Base-by-base conservation (phyloP, 1,140 invertebrate species). In the Phortica variegata region DNA sequence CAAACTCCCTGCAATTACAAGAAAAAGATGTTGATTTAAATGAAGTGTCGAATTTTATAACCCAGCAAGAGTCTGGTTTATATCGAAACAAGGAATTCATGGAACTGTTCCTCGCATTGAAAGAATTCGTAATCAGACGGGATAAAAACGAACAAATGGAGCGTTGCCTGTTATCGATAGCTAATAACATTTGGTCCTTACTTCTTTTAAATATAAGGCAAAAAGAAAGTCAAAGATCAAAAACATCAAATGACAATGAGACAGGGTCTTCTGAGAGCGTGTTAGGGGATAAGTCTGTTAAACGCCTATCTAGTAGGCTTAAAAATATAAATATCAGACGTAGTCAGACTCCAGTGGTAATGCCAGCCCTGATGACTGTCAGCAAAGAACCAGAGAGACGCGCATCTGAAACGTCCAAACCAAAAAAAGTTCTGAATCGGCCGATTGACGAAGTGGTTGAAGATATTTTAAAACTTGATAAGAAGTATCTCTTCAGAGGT, bases 401-500 rank as follows among this genome's bases (percentile, higher is more conserved):
- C 1, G 6, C 39, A 5, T 9, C 33, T 0, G 60, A 57, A 3
- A 15, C 41, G 2, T 13, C 54, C 0, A 72, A 66, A 40, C 1
- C 33, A 2, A 58, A 43, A 12, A 58, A 58, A 41, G 43, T 36
- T 2, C 12, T 63, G 5, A 73, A 69, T 34, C 58, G 66, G 5
- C 68, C 65, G 12, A 69, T 75, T n/a, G 62, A 72, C 7, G 72
- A 75, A 38, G 72, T 75, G 9, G 51, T 75, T 10, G 52, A 72
- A 7, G 72, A 75, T 37, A 74, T 74, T 21, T 43, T 74, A 23
- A 46, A 60, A 21, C 49, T 75, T 23, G 71, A 73, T 47, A 62
- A 52, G 13, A 78, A 78, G 20, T 83, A 82, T 65, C 54, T 83
- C 12, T 84, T 84, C 42, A 78, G 77, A 43, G 82, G 80, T 1